Conservation (phyloP, 2,797 vertebrate species). For the Lacerta agilis region DNA sequence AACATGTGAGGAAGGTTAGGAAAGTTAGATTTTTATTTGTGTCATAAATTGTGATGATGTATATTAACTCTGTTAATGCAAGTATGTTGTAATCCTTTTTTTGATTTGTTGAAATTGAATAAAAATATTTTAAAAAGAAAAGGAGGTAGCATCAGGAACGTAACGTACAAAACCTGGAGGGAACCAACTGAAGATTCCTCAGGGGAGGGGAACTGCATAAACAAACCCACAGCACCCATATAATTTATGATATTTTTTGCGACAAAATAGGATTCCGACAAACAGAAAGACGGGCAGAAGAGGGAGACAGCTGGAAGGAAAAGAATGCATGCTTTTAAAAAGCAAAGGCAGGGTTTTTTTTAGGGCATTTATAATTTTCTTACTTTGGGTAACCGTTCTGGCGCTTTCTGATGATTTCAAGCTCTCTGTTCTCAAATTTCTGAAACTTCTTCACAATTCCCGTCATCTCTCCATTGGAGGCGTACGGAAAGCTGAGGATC, state of each 20-base stretch:
- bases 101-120: no score
- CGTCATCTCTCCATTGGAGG: constrained; percentile 86
- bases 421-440: constrained; percentile 82
- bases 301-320: neutral
- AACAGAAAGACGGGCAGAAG: neutral
- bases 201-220: neutral
- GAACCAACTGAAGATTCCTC: neutral
- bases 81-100: no score
- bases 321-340: neutral
- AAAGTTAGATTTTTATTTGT: no score
- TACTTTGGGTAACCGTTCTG: constrained; percentile 86
- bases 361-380: constrained; percentile 51
- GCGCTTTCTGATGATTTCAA: constrained; percentile 82
- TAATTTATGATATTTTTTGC: neutral
- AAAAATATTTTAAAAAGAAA: no score
- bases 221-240: neutral
- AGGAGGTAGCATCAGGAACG: neutral
- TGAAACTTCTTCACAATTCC: constrained; percentile 86
- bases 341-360: neutral
- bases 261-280: neutral
- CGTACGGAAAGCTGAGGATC: constrained; percentile 86
- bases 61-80: no score
- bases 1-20: no score
- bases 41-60: no score
- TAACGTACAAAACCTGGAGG: neutral